Conservation (phyloP, 2,113 vertebrate species). For the Ctenomys sociabilis region DNA sequence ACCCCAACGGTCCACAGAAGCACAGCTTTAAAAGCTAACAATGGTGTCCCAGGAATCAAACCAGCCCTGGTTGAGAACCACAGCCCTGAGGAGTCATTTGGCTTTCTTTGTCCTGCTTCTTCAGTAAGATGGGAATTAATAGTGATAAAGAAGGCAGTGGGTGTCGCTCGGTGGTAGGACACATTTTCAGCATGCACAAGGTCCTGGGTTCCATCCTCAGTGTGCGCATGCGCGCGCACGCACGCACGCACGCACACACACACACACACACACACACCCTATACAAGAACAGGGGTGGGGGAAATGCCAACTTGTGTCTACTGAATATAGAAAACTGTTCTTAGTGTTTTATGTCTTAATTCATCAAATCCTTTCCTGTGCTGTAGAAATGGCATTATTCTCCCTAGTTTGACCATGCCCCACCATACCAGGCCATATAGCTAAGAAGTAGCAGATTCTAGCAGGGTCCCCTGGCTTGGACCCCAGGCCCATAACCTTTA, state of each 20-base stretch:
- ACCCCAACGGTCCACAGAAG: neutral
- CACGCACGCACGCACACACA: neutral
- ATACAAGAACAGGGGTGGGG: neutral
- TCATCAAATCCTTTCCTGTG: neutral
- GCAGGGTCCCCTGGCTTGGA: neutral
- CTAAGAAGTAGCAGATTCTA: neutral
- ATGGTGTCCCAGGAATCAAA: neutral
- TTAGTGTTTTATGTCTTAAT: neutral
- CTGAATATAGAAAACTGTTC: neutral
- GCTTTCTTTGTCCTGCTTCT: neutral
- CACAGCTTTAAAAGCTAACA: neutral
- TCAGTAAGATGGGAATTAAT: neutral
- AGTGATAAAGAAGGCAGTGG: neutral
- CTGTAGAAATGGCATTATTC: neutral
- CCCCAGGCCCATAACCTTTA: neutral
- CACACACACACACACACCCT: neutral
- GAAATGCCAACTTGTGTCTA: neutral
- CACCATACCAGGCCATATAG: neutral
- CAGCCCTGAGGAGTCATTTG: neutral
- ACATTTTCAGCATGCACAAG: too few species aligned
- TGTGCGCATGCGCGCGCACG: neutral
- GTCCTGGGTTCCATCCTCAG: neutral
- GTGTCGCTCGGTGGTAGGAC: neutral
- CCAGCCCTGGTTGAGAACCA: neutral
- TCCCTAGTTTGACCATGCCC: neutral